A percentile compares a stretch with the other conserved stretches of the same genome.
Evolutionary conservation across 2,888 invertebrate genomes (phyloP).

Genomic region (Tigriopus californicus): DNA sequence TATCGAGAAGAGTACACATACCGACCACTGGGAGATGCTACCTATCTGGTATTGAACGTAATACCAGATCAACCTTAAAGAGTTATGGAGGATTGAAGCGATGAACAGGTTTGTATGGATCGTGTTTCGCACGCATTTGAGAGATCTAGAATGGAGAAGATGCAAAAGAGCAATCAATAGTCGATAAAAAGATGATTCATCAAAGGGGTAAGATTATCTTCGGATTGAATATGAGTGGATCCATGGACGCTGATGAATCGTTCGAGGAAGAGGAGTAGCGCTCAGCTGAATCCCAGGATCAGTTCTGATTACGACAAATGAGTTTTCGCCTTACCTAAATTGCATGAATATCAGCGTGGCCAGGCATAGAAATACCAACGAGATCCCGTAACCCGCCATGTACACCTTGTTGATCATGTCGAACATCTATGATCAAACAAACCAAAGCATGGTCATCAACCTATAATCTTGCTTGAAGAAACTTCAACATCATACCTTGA

Average conservation of each 20-base stretch:
- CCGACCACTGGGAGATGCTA: constrained; percentile 15
- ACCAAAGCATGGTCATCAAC: too few relatives aligned
- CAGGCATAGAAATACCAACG: constrained; percentile 60
- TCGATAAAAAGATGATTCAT: neutral
- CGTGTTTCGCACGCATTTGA: constrained; percentile 73
- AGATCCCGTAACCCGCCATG: constrained; percentile 67
- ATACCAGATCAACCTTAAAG: constrained; percentile 76
- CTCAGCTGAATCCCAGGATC: too few relatives aligned
- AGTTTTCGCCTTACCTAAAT: constrained; percentile 51
- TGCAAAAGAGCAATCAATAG: neutral
- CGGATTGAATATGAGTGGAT: too few relatives aligned
- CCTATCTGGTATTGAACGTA: constrained; percentile 15
- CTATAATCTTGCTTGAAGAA: too few relatives aligned
- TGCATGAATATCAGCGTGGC: constrained; percentile 62
- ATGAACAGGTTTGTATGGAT: constrained; percentile 84
- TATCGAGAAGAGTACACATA: constrained; percentile 1
- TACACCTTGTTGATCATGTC: constrained; percentile 54
- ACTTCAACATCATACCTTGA: constrained; percentile 14
- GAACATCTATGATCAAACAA: too few relatives aligned
- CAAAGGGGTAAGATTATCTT: too few relatives aligned
- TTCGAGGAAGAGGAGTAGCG: too few relatives aligned
- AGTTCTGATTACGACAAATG: too few relatives aligned
- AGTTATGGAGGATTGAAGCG: constrained; percentile 72
- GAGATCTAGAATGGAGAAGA: constrained; percentile 18
- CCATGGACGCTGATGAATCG: too few relatives aligned